Conservation (phyloP, 1,140 invertebrate genomes). For the Popillia japonica region DNA sequence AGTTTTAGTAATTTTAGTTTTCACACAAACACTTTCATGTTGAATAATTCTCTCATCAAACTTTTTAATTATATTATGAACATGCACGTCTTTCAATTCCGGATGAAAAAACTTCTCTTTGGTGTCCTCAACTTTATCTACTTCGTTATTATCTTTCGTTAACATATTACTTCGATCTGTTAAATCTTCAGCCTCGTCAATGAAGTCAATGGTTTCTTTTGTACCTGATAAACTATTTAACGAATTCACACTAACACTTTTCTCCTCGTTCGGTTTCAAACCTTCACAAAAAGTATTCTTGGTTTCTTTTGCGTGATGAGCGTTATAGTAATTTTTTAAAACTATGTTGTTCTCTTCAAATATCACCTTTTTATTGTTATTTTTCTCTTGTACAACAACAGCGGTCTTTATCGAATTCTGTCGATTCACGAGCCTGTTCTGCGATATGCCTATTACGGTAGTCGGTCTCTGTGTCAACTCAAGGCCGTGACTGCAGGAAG, state of each 20-base stretch:
- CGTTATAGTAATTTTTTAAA: conserved; percentile 40
- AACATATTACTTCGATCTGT: conserved; percentile 56
- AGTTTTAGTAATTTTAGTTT: conserved; percentile 15
- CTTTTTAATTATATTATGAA: conserved; percentile 59
- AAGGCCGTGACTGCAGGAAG: conserved; percentile 75
- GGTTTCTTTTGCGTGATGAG: background rate
- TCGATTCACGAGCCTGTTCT: conserved; percentile 44
- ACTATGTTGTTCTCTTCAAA: conserved; percentile 56
- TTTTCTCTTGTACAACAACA: conserved; percentile 46
- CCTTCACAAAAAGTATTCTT: background rate
- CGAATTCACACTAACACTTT: conserved; percentile 57
- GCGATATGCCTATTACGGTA: conserved; percentile 69
- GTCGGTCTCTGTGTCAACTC: conserved; percentile 72
- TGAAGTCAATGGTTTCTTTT: conserved; percentile 56
- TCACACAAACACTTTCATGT: conserved; percentile 3
- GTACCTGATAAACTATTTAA: conserved; percentile 52
- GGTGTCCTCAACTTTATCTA: background rate
- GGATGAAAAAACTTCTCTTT: conserved; percentile 10
- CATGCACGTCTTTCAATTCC: conserved; percentile 57
- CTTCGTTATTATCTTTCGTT: conserved; percentile 43
- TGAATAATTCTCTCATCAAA: conserved; percentile 50
- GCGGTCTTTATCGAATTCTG: conserved; percentile 29
- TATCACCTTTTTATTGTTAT: conserved; percentile 53
- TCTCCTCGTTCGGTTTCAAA: conserved; percentile 53
- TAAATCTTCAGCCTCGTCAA: conserved; percentile 58